Conservation (phyloP, 2,797 vertebrate species). For the Notolepis coatsorum region DNA sequence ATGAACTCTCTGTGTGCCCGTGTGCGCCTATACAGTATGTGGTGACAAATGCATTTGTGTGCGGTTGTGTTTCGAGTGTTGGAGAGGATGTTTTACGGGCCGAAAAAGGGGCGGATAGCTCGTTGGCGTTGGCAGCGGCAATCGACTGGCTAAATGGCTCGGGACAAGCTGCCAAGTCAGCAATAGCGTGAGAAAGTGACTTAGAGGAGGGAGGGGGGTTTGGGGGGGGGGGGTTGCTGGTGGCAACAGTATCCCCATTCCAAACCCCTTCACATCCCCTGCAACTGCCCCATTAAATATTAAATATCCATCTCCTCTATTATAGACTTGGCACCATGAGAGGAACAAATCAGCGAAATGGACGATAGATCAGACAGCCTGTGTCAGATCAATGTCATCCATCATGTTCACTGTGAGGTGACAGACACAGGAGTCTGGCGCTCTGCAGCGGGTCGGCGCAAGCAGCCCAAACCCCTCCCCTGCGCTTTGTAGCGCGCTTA, state of each 20-base stretch:
- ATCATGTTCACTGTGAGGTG: not conserved
- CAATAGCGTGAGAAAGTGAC: constrained; percentile 48
- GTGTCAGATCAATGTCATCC: constrained; percentile 22
- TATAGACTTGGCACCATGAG: constrained; percentile 36
- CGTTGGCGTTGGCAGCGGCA: constrained; percentile 24
- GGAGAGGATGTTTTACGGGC: not conserved
- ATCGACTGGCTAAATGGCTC: constrained; percentile 53
- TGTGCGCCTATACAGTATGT: not conserved
- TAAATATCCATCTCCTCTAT: constrained; percentile 59
- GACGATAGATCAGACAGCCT: constrained; percentile 15
- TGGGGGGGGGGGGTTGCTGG: constrained; percentile 19
- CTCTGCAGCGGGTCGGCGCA: too few species aligned
- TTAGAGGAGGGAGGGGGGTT: constrained; percentile 29
- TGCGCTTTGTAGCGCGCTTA: not conserved
- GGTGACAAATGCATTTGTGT: not conserved
- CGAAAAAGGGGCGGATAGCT: constrained; percentile 18
- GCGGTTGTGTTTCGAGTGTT: not conserved
- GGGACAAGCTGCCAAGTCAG: constrained; percentile 63
- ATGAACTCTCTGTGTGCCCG: constrained; percentile 20
- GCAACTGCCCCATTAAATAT: constrained; percentile 72
- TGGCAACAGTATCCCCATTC: constrained; percentile 49
- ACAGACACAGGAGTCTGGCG: not conserved
- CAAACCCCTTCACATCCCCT: not conserved
- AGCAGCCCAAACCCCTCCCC: not conserved
- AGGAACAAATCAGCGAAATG: constrained; percentile 38